Evolutionary conservation across 2,113 vertebrate genomes (phyloP).

Genomic region (Boleophthalmus pectinirostris): DNA sequence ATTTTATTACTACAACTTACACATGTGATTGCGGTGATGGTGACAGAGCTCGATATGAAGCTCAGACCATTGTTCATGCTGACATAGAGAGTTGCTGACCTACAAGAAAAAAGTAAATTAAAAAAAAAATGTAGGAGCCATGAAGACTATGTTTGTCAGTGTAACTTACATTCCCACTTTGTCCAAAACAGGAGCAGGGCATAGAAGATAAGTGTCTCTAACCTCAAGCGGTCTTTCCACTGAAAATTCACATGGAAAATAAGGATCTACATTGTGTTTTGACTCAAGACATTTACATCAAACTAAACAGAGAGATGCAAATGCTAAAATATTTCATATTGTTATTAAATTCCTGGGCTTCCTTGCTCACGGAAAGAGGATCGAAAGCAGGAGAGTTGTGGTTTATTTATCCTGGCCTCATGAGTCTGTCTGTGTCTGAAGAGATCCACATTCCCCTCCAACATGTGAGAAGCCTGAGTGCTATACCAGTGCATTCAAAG

Average conservation of each 20-base stretch:
- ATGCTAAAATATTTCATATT: slow-evolving; percentile 28
- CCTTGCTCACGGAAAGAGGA: slow-evolving; percentile 62
- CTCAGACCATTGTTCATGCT: slow-evolving; percentile 98
- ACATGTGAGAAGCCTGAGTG: slow-evolving; percentile 66
- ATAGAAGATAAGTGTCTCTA: slow-evolving; percentile 91
- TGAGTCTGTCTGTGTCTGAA: slow-evolving; percentile 49
- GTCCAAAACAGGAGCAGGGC: slow-evolving; percentile 90
- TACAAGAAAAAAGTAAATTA: slow-evolving; percentile 27
- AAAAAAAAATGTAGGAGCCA: not conserved
- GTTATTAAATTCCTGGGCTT: slow-evolving; percentile 60
- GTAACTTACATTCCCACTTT: slow-evolving; percentile 89
- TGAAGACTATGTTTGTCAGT: not conserved
- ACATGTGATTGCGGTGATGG: slow-evolving; percentile 90
- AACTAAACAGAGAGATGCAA: slow-evolving; percentile 28
- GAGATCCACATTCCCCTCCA: slow-evolving; percentile 60
- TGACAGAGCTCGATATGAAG: slow-evolving; percentile 97
- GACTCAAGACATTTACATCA: not conserved
- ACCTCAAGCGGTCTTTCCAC: slow-evolving; percentile 93
- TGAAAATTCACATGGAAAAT: slow-evolving; percentile 58
- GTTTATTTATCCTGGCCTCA: slow-evolving; percentile 69
- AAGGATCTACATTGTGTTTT: not conserved
- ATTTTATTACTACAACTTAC: slow-evolving; percentile 75
- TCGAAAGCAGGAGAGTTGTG: slow-evolving; percentile 53
- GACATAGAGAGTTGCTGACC: slow-evolving; percentile 90
- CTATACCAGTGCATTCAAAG: slow-evolving; percentile 64